Conservation (phyloP, 2,797 vertebrate species). For the Benthosema pterotum region DNA sequence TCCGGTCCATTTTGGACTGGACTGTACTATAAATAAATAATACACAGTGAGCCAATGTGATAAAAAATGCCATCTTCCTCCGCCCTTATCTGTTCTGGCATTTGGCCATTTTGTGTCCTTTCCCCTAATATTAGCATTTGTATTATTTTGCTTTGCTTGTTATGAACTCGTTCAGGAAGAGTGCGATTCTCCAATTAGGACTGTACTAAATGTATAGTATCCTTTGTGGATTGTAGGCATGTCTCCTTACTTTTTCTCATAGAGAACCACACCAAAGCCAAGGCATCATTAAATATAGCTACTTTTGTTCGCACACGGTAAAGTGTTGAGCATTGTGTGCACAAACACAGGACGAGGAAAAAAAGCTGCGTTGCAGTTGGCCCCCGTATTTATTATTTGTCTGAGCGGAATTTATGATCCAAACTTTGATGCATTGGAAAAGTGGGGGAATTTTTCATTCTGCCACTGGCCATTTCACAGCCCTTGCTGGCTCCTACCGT, state of each 20-base stretch:
- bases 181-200: background rate
- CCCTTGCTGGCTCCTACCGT: constrained; percentile 18
- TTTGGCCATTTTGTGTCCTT: too few species aligned
- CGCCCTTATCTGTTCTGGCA: too few species aligned
- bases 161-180: too few species aligned
- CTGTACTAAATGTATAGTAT: background rate
- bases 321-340: background rate
- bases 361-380: background rate
- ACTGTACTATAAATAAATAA: too few species aligned
- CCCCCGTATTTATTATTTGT: constrained; percentile 26
- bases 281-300: background rate
- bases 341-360: constrained; percentile 19
- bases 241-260: background rate
- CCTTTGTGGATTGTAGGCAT: background rate
- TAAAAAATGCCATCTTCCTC: too few species aligned
- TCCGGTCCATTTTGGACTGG: too few species aligned
- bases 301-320: background rate
- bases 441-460: constrained; percentile 27
- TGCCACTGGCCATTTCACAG: constrained; percentile 35
- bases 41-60: too few species aligned
- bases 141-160: too few species aligned
- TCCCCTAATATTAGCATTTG: too few species aligned
- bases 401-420: constrained; percentile 30
- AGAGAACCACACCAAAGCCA: background rate
- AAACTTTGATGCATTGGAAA: constrained; percentile 29